A percentile compares a stretch with the other conserved stretches of the same genome.
Evolutionary conservation across 2,888 invertebrate species (phyloP).

Genomic region (Cryptocephalus moraei): DNA sequence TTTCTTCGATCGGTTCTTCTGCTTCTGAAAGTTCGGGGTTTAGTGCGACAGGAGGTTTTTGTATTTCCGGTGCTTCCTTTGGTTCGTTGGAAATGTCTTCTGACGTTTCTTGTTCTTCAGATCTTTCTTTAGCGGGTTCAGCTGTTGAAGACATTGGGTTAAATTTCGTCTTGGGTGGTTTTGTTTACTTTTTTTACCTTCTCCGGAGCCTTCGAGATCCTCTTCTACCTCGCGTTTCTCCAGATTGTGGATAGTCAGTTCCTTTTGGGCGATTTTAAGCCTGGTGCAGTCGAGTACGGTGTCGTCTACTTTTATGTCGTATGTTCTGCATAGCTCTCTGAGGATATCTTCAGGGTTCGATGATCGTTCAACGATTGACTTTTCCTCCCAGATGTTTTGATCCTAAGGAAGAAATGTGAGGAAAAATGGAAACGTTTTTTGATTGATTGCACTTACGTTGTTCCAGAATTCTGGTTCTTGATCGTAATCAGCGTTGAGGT

Average conservation of each 20-base stretch:
- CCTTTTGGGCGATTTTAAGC: slow-evolving; percentile 7
- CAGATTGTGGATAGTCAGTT: slow-evolving; percentile 2
- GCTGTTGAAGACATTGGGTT: too few species aligned
- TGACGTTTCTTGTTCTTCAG: too few species aligned
- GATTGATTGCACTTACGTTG: too few species aligned
- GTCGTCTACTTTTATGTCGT: slow-evolving; percentile 7
- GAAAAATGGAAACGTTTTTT: not conserved
- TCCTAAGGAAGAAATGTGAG: too few species aligned
- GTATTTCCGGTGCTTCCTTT: slow-evolving; percentile 1
- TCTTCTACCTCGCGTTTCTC: slow-evolving; percentile 13
- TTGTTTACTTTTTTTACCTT: slow-evolving; percentile 7
- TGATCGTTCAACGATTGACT: too few species aligned
- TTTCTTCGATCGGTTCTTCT: not conserved
- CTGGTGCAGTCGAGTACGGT: slow-evolving; percentile 10
- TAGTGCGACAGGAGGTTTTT: slow-evolving; percentile 15
- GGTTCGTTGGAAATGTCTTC: too few species aligned
- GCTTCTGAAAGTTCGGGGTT: slow-evolving; percentile 13
- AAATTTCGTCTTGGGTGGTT: too few species aligned
- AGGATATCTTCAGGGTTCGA: not conserved
- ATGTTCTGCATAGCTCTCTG: slow-evolving; percentile 12
- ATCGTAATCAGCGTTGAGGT: too few species aligned
- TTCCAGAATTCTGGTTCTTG: too few species aligned
- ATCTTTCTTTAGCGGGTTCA: not conserved
- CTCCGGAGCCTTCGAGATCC: slow-evolving; percentile 15
- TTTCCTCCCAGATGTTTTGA: too few species aligned